Evolutionary conservation across 2,797 vertebrate genomes (phyloP).

Genomic region (Molossus molossus): DNA sequence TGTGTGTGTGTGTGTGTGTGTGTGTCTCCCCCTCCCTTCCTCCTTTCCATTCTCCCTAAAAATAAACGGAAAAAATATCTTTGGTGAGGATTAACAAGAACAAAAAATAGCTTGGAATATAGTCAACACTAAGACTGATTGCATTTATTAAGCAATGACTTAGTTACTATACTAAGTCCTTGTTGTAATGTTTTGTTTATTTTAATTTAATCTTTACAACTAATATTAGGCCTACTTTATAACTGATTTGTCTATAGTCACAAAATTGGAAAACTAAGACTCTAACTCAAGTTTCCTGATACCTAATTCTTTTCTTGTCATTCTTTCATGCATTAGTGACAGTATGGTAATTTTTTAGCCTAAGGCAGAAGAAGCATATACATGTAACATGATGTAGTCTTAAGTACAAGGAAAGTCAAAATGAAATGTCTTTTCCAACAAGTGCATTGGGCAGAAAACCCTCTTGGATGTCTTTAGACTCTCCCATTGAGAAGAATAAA

Average conservation of each 20-base stretch:
- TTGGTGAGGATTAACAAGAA: too few relatives aligned
- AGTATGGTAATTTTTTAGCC: not conserved
- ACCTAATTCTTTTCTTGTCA: not conserved
- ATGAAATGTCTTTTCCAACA: not conserved
- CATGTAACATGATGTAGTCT: not conserved
- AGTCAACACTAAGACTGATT: not conserved
- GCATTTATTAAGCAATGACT: not conserved
- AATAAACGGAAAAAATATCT: too few relatives aligned
- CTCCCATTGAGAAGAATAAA: not conserved
- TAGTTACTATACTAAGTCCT: not conserved
- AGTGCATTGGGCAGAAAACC: not conserved
- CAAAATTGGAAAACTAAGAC: slow-evolving; percentile 10
- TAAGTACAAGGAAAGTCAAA: not conserved
- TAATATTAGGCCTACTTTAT: not conserved
- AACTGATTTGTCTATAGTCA: not conserved
- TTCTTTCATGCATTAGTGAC: not conserved
- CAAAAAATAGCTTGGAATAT: not conserved
- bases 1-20: too few relatives aligned
- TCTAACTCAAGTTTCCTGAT: not conserved
- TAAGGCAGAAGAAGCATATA: not conserved
- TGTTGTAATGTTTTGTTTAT: not conserved
- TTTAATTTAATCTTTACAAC: slow-evolving; percentile 8
- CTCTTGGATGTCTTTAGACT: not conserved
- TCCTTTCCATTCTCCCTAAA: too few relatives aligned
- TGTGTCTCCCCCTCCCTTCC: too few relatives aligned